Evolutionary conservation across 2,888 invertebrate genomes (phyloP).

Genomic region (Glomeris marginata): DNA sequence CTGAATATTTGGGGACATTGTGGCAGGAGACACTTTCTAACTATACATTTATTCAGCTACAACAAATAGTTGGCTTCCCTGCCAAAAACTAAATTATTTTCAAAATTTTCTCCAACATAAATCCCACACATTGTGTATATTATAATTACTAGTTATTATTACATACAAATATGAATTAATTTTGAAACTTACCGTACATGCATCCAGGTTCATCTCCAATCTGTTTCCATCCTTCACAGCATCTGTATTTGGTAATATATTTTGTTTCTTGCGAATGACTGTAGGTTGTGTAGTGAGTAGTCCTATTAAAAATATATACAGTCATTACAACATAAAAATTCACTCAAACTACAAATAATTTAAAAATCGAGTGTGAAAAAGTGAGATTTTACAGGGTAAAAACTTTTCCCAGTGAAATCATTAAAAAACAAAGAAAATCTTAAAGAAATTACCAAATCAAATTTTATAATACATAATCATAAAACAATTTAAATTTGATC

Average conservation of each 20-base stretch:
- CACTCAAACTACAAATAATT: neutral
- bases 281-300: conserved; percentile 34
- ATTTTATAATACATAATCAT: neutral
- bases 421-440: neutral
- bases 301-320: conserved; percentile 26
- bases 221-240: conserved; percentile 36
- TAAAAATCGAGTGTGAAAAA: neutral
- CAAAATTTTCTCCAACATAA: no score
- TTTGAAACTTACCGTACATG: conserved; percentile 29
- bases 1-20: no score
- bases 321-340: neutral
- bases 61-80: no score
- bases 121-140: no score
- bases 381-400: neutral
- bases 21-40: no score
- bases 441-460: neutral
- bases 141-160: no score
- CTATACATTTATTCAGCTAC: no score
- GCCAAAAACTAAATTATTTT: no score
- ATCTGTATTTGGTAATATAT: conserved; percentile 31
- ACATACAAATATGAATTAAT: no score
- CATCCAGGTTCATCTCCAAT: conserved; percentile 29
- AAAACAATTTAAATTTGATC: no score
- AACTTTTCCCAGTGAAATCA: neutral
- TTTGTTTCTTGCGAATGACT: conserved; percentile 31